Percentiles rank a stretch among this genome's conserved stretches.
These are phyloP conservation scores for Grammomys surdaster DNA, from an alignment of 2,113 vertebrate genomes.

Conservation along the genomic window DNA sequence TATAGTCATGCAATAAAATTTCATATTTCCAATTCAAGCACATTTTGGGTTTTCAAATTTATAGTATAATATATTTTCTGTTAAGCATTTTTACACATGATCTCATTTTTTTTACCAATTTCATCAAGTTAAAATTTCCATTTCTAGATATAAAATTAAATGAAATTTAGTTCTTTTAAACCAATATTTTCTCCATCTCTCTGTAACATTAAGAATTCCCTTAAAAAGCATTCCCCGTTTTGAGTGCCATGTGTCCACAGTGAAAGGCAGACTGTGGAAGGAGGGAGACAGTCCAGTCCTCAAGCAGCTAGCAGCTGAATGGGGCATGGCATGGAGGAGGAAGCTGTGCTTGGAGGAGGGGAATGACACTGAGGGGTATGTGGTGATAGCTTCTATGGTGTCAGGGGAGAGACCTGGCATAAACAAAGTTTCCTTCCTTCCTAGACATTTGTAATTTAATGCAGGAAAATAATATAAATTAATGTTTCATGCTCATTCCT, in stretches of 20 bases:
- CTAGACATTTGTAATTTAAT: constrained; percentile 6
- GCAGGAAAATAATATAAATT: neutral
- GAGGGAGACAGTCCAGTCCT: neutral
- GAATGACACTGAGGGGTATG: too few species aligned
- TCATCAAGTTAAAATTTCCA: neutral
- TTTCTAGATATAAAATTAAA: constrained; percentile 49
- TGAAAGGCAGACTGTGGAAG: neutral
- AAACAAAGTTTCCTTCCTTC: constrained; percentile 29
- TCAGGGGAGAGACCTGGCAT: neutral
- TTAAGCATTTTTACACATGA: neutral
- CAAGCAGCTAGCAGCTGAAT: neutral
- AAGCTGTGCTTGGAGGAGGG: neutral
- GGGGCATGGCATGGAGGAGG: neutral
- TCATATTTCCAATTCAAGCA: constrained; percentile 19
- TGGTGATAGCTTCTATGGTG: neutral
- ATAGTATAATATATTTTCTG: constrained; percentile 1
- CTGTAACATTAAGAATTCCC: constrained; percentile 2
- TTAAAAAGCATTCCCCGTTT: neutral
- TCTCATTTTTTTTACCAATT: neutral
- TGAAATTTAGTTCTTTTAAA: neutral
- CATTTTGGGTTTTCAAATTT: constrained; percentile 4
- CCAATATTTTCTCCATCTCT: neutral
- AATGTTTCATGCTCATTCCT: constrained; percentile 31
- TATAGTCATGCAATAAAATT: constrained; percentile 12
- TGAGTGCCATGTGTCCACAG: neutral